Conservation (phyloP, 1,140 invertebrate genomes). For the Vollenhovia emeryi region DNA sequence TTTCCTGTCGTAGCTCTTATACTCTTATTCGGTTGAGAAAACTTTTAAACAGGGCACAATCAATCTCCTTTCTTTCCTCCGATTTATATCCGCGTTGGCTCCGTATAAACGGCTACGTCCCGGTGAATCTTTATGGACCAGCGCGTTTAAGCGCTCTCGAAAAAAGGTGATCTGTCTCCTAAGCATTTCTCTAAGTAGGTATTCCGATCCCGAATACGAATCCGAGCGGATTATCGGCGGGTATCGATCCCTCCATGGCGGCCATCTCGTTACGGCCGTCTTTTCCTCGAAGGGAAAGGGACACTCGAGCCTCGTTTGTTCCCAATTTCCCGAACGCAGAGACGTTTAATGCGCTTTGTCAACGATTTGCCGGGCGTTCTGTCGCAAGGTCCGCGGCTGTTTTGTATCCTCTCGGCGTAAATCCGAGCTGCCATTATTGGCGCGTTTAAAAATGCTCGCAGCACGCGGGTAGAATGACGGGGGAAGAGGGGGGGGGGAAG, state of each 20-base stretch:
- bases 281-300: slow-evolving; percentile 60
- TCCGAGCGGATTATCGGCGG: slow-evolving; percentile 37
- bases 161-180: slow-evolving; percentile 41
- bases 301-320: slow-evolving; percentile 61
- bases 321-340: slow-evolving; percentile 56
- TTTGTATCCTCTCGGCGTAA: slow-evolving; percentile 52
- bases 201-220: slow-evolving; percentile 36
- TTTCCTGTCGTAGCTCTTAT: background rate
- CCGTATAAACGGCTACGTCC: background rate
- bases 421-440: slow-evolving; percentile 55
- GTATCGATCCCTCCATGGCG: slow-evolving; percentile 30
- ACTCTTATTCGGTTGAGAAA: background rate
- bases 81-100: slow-evolving; percentile 19
- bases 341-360: slow-evolving; percentile 79
- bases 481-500: background rate
- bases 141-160: slow-evolving; percentile 10
- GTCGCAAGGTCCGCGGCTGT: slow-evolving; percentile 62
- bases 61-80: background rate
- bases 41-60: background rate
- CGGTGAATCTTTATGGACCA: background rate
- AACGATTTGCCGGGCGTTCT: slow-evolving; percentile 69
- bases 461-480: slow-evolving; percentile 7
- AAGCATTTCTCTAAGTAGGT: slow-evolving; percentile 28
- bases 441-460: slow-evolving; percentile 54
- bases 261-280: slow-evolving; percentile 69